Evolutionary conservation across 1,140 invertebrate species (phyloP).

Genomic region (Sitophilus oryzae): DNA sequence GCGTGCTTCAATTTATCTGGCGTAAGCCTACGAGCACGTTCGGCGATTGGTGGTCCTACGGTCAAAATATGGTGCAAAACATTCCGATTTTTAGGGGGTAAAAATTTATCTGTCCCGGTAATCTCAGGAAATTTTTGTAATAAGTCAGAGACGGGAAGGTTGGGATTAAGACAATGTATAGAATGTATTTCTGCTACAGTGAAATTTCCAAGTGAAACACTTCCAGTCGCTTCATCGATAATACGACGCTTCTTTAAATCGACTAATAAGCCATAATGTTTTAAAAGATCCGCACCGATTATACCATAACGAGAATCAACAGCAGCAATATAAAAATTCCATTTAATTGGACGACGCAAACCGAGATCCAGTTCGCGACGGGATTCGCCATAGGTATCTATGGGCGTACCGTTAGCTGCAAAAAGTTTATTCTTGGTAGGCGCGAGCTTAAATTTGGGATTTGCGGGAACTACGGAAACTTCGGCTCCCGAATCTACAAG

Average conservation of each 20-base stretch:
- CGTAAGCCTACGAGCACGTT: conserved; percentile 35
- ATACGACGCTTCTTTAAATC: conserved; percentile 35
- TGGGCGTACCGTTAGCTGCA: not conserved
- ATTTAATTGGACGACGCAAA: conserved; percentile 30
- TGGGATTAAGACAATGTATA: not conserved
- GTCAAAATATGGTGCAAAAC: conserved; percentile 28
- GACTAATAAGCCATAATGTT: conserved; percentile 35
- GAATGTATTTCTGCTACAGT: not conserved
- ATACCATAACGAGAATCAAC: conserved; percentile 40
- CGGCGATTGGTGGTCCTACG: conserved; percentile 36
- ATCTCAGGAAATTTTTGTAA: not conserved
- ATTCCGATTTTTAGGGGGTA: not conserved
- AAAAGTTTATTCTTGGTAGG: not conserved
- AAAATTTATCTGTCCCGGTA: not conserved
- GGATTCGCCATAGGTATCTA: not conserved
- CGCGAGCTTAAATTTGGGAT: not conserved
- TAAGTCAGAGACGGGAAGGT: too few species aligned
- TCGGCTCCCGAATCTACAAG: not conserved
- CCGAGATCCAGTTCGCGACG: not conserved
- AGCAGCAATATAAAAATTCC: conserved; percentile 42
- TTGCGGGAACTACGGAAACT: not conserved
- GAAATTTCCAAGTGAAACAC: not conserved
- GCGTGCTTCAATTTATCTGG: conserved; percentile 34
- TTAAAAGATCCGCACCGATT: conserved; percentile 43
- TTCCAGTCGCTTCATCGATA: conserved; percentile 29